A percentile compares a stretch with the other conserved stretches of the same genome.
phyloP scores from a whole-genome alignment of 2,797 vertebrate species.

The Centroberyx gerrardi region DNA sequence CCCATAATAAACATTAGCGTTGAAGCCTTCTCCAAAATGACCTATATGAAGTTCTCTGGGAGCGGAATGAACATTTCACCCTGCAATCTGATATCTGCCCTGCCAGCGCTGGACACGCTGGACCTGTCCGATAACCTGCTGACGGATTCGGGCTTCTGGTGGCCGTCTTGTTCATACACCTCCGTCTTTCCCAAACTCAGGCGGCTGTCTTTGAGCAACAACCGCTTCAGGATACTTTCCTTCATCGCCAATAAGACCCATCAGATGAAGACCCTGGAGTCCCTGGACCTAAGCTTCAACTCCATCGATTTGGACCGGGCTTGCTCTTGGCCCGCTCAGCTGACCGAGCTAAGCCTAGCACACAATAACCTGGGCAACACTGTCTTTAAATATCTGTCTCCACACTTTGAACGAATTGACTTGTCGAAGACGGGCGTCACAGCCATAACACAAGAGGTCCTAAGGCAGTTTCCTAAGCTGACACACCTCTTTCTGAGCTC shows the following conservation, averaged over 20 bases:
- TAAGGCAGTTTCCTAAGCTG: slow-evolving; percentile 74
- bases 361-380: slow-evolving; percentile 83
- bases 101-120: slow-evolving; percentile 69
- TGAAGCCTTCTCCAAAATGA: slow-evolving; percentile 51
- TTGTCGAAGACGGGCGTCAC: slow-evolving; percentile 86
- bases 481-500: slow-evolving; percentile 85
- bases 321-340: slow-evolving; percentile 83
- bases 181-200: slow-evolving; percentile 70
- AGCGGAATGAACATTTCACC: slow-evolving; percentile 79
- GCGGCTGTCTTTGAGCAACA: slow-evolving; percentile 68
- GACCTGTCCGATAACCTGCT: slow-evolving; percentile 80
- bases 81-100: slow-evolving; percentile 66
- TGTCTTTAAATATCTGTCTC: slow-evolving; percentile 86
- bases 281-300: slow-evolving; percentile 89
- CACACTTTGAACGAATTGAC: slow-evolving; percentile 77
- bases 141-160: slow-evolving; percentile 75
- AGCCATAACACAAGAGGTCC: slow-evolving; percentile 67
- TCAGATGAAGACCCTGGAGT: slow-evolving; percentile 80
- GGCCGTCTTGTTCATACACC: slow-evolving; percentile 59
- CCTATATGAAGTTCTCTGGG: slow-evolving; percentile 75
- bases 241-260: slow-evolving; percentile 65
- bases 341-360: slow-evolving; percentile 82
- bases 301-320: slow-evolving; percentile 55
- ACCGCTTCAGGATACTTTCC: slow-evolving; percentile 68
- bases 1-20: slow-evolving; percentile 69